Base-by-base conservation (phyloP, 2,888 invertebrate genomes). In the Torymus tubicola region DNA sequence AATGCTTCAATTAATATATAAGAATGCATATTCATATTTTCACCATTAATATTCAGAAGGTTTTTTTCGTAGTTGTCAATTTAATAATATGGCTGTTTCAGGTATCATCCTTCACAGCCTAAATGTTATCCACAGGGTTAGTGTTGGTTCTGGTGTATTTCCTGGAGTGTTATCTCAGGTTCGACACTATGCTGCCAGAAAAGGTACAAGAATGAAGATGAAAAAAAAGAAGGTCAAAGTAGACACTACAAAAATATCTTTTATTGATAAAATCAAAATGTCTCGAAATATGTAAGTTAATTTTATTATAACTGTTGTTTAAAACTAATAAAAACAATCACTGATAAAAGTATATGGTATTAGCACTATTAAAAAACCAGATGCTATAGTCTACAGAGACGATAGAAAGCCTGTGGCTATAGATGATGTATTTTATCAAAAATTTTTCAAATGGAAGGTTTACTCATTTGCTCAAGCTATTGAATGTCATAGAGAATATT, bases 201-300 rank as follows among this genome's bases (percentile, higher is more conserved):
- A 95, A 91, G 96, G 96, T 71, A 96, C 96, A 2, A 93, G 96
- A 83, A 96, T 95, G 69, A 95, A 94, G 85, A 94, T 94, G 52
- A 93, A 93, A 71, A 95, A 95, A 76, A 90, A 95, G 86, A 96
- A 96, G 91, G 94, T 95, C 50, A 96, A 96, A 91, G 93, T 94
- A 53, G 95, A 95, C 89, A 93, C 95, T 12, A 93, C 95, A 83
- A 96, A 96, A 92, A 92, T 95, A 74, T 95, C 94, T 64, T 95
- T 95, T 85, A 93, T 95, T 76, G 95, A 96, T 0, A 95, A 95
- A 86, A 95, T 94, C 85, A 93, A 93, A 86, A 92, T 94, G 82
- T 92, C 93, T 64, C 93, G 93, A 82, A 92, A 90, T 77, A 88
- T 91, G 93, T 93, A 89, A 89, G 91, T 85, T 53, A 1, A 12